Evolutionary conservation across 2,888 invertebrate species (phyloP), one percentile per base, ranked within the genome.

Genomic region (Cremastinae sp.): DNA sequence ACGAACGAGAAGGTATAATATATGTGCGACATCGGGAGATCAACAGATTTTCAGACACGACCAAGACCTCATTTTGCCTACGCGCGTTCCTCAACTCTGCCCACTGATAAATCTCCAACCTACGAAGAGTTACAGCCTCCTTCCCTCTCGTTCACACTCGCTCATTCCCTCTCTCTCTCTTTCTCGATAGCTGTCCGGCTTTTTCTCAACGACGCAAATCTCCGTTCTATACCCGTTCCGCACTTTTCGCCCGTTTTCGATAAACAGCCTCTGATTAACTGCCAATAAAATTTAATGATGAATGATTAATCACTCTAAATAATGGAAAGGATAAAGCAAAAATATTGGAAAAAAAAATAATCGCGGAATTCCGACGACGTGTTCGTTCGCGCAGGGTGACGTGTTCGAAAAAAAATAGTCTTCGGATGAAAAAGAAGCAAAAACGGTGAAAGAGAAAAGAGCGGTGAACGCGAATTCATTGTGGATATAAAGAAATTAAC

Each of bases 51-150:
- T 78, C 77, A 75, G 79, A 70, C 62, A 62, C 80, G 83, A 84
- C 81, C 83, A 84, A 84, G 83, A 83, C 83, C 83, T 83, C 79
- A 62, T 76, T 81, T 80, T 81, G 81, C 83, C 83, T 84, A 84
- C 83, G 81, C 83, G 75, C 75, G 79, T 79, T 79, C 78, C 80
- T 75, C 79, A 58, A 45, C 37, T 35, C 81, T 79, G 75, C 82
- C 83, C 80, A 80, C 82, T 61, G 74, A 74, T 70, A 55, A 61
- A 70, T 81, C 78, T 78, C 79, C 81, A 76, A 69, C 80, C 82
- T 82, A 82, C 81, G 78, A 65, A 78, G 64, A 77, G 75, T 64
- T 43, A 56, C 35, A 49, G 41, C 49, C 28, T 35, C 51, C 68
- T 28, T 28, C 28, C 45, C 49, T 39, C 55, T 47, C 56, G 39